Base-by-base conservation (phyloP, 2,113 vertebrate genomes). In the Leiothrix lutea region DNA sequence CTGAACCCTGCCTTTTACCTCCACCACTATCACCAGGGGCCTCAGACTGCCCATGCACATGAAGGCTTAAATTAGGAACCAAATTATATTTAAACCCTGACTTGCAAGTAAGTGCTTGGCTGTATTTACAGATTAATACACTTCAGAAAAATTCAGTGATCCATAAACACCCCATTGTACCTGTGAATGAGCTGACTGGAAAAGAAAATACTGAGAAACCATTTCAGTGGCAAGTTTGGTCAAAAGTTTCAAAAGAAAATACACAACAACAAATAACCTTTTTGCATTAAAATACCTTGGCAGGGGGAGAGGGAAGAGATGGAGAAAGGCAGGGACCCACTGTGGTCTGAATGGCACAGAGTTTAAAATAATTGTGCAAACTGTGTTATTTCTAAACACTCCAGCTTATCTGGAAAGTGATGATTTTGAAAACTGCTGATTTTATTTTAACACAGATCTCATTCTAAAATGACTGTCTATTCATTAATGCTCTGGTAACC, bases 321-420 rank as follows among this genome's bases (percentile, higher is more conserved):
- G 58, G 44, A 64, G 14, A 26, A 86, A 28, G 61, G 75, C 35
- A 61, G 62, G 36, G 60, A 90, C 56, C 58, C 74, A n/a, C 24
- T 13, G 25, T 9, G 67, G 83, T 77, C 54, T 90, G 60, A 83
- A 88, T 58, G 86, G 81, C 75, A 90, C 86, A 73, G 20, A 77
- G 73, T 92, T 94, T 79, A 77, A 92, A 77, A 81, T 47, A 95
- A 92, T 70, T 69, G 82, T 89, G 84, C n/a, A 79, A 89, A 86
- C 11, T 56, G 77, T 86, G 57, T 82, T 70, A n/a, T 47, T 70
- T 81, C 92, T 70, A 87, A 82, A 93, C 66, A 86, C 42, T 14
- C 40, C 29, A 61, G 19, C 36, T 93, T 92, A 53, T 40, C 57
- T 38, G 47, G 9, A 45, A 70, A 53, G 25, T 60, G 54, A 78